phyloP scores from a whole-genome alignment of 2,113 vertebrate species.

The Oostethus manadensis region DNA sequence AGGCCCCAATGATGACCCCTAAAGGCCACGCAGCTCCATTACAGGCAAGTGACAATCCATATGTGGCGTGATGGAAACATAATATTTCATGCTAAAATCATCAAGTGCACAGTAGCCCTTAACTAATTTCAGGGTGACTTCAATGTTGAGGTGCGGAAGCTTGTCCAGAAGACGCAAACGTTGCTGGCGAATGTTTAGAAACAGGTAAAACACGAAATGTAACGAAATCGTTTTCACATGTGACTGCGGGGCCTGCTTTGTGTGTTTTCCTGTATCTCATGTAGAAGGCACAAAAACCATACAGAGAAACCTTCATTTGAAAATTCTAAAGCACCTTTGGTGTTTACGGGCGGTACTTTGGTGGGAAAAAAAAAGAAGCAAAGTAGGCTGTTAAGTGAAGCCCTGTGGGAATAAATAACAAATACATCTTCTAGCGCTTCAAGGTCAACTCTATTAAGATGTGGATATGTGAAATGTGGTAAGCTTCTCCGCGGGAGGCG shows the following conservation, averaged over 20 bases:
- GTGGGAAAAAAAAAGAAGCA: slow-evolving; percentile 64
- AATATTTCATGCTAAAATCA: too few species aligned
- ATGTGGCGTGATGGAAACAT: too few species aligned
- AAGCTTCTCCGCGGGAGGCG: slow-evolving; percentile 37
- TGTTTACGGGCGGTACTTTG: slow-evolving; percentile 77
- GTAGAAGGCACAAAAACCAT: slow-evolving; percentile 78
- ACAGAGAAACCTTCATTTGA: slow-evolving; percentile 67
- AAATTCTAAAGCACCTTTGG: slow-evolving; percentile 80
- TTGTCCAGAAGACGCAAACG: too few species aligned
- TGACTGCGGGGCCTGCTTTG: slow-evolving; percentile 36
- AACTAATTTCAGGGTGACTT: too few species aligned
- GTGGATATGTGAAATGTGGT: slow-evolving; percentile 34
- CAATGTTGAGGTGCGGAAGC: too few species aligned
- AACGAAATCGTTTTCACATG: slow-evolving; percentile 14
- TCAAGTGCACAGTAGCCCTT: too few species aligned
- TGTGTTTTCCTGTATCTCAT: slow-evolving; percentile 70
- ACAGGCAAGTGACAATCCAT: not conserved
- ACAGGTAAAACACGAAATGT: not conserved
- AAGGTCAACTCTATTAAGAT: slow-evolving; percentile 40
- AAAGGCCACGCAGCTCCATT: slow-evolving; percentile 13
- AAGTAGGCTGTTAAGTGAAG: slow-evolving; percentile 58
- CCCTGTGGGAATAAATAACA: slow-evolving; percentile 46
- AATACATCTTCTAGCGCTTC: slow-evolving; percentile 46
- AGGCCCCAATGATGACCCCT: slow-evolving; percentile 11
- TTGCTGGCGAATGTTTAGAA: not conserved